Evolutionary conservation across 2,113 vertebrate species (phyloP).

Genomic region (Poeciliopsis occidentalis): DNA sequence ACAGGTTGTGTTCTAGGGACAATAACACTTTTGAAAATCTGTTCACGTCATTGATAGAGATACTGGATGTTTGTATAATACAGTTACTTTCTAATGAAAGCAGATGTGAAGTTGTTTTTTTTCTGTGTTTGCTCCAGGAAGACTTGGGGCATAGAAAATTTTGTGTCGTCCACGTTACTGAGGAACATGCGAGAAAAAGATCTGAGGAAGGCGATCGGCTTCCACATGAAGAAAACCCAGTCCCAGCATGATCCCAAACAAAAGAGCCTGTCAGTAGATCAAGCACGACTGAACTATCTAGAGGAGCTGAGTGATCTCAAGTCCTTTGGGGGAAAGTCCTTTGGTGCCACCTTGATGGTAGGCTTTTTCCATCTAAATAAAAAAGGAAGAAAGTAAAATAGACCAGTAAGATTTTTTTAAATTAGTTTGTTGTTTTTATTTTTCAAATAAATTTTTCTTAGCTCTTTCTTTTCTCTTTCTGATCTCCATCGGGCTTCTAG

Average conservation of each 20-base stretch:
- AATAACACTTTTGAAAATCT: background rate
- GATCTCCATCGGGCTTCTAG: slow-evolving; percentile 64
- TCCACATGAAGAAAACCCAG: slow-evolving; percentile 94
- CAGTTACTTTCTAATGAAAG: background rate
- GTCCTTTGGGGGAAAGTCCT: slow-evolving; percentile 91
- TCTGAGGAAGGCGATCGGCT: slow-evolving; percentile 92
- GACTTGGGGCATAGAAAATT: slow-evolving; percentile 97
- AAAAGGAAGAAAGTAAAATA: background rate
- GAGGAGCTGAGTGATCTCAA: slow-evolving; percentile 93
- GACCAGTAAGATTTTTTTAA: background rate
- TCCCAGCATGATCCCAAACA: slow-evolving; percentile 88
- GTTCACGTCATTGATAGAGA: background rate
- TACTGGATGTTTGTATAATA: background rate
- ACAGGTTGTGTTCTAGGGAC: background rate
- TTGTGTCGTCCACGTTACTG: slow-evolving; percentile 93
- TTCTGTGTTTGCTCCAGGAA: slow-evolving; percentile 80
- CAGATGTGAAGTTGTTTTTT: background rate
- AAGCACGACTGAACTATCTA: slow-evolving; percentile 89
- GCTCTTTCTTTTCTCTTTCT: background rate
- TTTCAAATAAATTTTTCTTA: background rate
- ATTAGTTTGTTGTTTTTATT: background rate
- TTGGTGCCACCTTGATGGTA: slow-evolving; percentile 96
- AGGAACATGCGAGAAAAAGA: slow-evolving; percentile 97
- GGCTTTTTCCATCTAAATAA: fast-evolving
- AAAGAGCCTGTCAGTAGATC: slow-evolving; percentile 86